Evolutionary conservation across 2,797 vertebrate species (phyloP).

Genomic region (Lates japonicus): DNA sequence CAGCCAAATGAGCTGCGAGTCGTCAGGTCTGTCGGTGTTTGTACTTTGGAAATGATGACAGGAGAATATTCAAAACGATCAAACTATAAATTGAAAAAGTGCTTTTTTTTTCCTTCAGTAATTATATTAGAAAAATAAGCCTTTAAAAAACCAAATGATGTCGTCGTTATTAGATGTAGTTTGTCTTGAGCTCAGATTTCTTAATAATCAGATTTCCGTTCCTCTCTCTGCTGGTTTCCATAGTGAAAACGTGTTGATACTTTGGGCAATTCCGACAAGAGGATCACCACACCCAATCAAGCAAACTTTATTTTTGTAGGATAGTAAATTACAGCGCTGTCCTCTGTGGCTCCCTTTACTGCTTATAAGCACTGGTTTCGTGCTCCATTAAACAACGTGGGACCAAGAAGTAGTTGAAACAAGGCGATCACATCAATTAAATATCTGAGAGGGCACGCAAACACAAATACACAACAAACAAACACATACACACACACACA

Average conservation of each 20-base stretch:
- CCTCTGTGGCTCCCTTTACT: too few species aligned
- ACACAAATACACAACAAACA: not conserved
- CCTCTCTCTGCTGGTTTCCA: not conserved
- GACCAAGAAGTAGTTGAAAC: too few species aligned
- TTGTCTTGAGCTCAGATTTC: not conserved
- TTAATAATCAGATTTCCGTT: not conserved
- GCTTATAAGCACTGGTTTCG: too few species aligned
- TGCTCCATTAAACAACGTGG: slow-evolving; percentile 16
- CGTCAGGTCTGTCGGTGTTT: too few species aligned
- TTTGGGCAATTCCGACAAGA: slow-evolving; percentile 31
- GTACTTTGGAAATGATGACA: too few species aligned
- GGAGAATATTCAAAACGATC: too few species aligned
- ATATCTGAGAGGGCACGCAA: not conserved
- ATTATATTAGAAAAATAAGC: not conserved
- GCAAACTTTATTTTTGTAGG: slow-evolving; percentile 6
- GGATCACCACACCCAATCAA: not conserved
- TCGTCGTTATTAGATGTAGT: too few species aligned
- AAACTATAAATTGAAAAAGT: not conserved
- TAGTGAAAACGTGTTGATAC: not conserved
- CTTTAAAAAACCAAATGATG: not conserved
- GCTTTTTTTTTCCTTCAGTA: not conserved
- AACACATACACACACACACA: not conserved
- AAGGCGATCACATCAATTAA: not conserved
- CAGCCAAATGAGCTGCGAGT: too few species aligned
- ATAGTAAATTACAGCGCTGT: not conserved